Evolutionary conservation across 2,113 vertebrate species (phyloP), one percentile per base, ranked within the genome.

Genomic region (Macrotus californicus): DNA sequence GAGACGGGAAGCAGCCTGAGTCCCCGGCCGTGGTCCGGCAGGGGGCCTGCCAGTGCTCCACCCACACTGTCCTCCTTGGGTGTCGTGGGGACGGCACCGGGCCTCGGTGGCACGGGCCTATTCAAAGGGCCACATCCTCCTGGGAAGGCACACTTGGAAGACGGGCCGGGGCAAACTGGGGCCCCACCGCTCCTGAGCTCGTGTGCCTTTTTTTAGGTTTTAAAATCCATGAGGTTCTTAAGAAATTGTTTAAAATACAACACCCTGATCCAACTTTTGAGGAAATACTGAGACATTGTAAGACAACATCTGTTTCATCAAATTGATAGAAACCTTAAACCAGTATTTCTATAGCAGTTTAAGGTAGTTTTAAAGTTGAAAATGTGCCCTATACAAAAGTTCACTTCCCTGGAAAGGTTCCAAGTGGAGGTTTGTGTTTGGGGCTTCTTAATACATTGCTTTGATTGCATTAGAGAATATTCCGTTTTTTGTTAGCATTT

Each of bases 31-130:
- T 5, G 16, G 14, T 21, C 73, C 4, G n/a, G 10, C 11, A 24
- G 61, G 41, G 52, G 0, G 16, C 21, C n/a, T n/a, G 19, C 13
- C 8, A 29, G 21, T 9, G 29, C 15, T 21, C 15, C 3, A 31
- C 13, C 13, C 2, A 22, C 39, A 1, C 50, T 48, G 24, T 19
- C 54, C 72, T 24, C 26, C 2, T 0, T 0, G 19, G 18, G 43
- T 7, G 11, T 16, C 12, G 0, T 6, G 15, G 52, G 7, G 7
- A 21, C 7, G 41, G 39, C 2, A 14, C 22, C 0, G 0, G 22
- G 29, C 36, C 1, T 0, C 15, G 2, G n/a, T 22, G 14, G 24
- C 4, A 4, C 94, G 34, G 4, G 43, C 73, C 26, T 13, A 3
- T 12, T 0, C 22, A 11, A 2, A 39, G 15, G 29, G 19, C 2